Conservation (phyloP, 2,113 vertebrate species). For the Melospiza georgiana region DNA sequence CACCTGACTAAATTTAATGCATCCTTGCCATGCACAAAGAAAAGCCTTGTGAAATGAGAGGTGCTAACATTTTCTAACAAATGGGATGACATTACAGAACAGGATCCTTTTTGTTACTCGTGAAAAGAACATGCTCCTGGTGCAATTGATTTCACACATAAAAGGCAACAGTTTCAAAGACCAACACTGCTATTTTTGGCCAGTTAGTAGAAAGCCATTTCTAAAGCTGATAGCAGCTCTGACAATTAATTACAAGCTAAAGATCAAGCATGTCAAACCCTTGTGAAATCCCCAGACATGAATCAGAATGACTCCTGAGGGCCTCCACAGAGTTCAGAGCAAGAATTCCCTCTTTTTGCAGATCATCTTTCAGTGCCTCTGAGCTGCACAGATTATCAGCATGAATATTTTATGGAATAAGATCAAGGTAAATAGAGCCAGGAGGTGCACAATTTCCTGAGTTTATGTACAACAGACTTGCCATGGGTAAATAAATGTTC, state of each 20-base stretch:
- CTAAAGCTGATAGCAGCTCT: slow-evolving; percentile 33
- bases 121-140: slow-evolving; percentile 1
- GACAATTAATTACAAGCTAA: slow-evolving; percentile 54
- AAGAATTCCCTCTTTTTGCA: not conserved
- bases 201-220: not conserved
- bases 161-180: slow-evolving; percentile 40
- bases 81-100: not conserved
- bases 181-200: slow-evolving; percentile 11
- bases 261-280: slow-evolving; percentile 56
- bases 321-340: not conserved
- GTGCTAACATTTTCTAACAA: slow-evolving; percentile 8
- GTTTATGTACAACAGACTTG: not conserved
- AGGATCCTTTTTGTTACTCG: slow-evolving; percentile 26
- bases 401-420: not conserved
- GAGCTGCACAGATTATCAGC: not conserved
- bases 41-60: not conserved
- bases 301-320: not conserved
- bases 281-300: not conserved
- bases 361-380: not conserved
- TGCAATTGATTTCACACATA: slow-evolving; percentile 55
- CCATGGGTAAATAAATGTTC: not conserved
- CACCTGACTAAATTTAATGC: not conserved
- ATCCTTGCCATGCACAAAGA: not conserved
- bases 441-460: not conserved
- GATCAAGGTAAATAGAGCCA: not conserved